Percentiles rank a stretch among this genome's conserved stretches.
phyloP scores from a whole-genome alignment of 37 sponge, comb jelly and placozoan genomes.

The Agelas oroides region DNA sequence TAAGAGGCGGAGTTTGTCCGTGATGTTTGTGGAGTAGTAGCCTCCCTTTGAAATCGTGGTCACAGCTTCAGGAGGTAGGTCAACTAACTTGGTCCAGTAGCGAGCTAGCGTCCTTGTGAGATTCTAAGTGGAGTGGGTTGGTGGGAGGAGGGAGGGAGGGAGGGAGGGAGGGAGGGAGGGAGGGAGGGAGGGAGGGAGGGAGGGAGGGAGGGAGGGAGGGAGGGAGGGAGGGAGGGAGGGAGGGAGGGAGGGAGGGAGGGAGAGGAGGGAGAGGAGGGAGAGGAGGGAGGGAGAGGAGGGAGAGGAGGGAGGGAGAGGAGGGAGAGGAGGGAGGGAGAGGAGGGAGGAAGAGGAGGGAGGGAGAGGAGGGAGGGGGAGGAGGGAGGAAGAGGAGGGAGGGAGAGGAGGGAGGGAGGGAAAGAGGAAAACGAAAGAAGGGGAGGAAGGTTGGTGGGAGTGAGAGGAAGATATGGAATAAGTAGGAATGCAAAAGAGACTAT shows the following conservation, averaged over 20 bases:
- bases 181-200: too few species aligned
- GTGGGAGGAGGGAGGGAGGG: neutral
- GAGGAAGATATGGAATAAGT: too few species aligned
- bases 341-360: neutral
- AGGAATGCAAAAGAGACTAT: too few species aligned
- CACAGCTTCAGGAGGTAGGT: conserved; percentile 30
- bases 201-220: too few species aligned
- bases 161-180: too few species aligned
- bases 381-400: too few species aligned
- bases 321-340: too few species aligned
- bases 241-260: too few species aligned
- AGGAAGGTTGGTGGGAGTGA: neutral
- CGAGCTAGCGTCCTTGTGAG: conserved; percentile 47
- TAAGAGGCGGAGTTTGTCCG: conserved; percentile 57
- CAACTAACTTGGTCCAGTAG: conserved; percentile 66
- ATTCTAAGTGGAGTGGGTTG: conserved; percentile 17
- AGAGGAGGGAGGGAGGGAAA: neutral
- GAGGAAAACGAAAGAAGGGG: neutral
- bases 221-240: too few species aligned
- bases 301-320: too few species aligned
- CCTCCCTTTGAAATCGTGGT: conserved; percentile 59
- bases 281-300: too few species aligned
- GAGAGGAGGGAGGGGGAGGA: neutral
- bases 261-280: too few species aligned
- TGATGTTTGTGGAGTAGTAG: conserved; percentile 68